Evolutionary conservation across 1,140 invertebrate genomes (phyloP).

Genomic region (Amphibalanus amphitrite): DNA sequence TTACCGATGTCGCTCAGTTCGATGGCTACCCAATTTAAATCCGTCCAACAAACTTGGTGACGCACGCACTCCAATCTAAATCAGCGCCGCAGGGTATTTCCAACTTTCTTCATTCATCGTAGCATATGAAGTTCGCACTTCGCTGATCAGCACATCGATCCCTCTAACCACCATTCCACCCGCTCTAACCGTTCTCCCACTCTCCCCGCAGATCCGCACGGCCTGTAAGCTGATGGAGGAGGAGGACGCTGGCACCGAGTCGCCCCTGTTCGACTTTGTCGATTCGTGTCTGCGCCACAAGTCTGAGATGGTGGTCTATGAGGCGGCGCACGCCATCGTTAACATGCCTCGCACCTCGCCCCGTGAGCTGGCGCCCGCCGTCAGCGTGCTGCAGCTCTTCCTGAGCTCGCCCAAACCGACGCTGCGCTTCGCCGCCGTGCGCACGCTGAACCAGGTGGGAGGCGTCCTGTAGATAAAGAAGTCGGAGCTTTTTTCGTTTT

Average conservation of each 20-base stretch:
- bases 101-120: too few species aligned
- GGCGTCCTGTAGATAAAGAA: too few species aligned
- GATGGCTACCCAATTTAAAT: too few species aligned
- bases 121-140: too few species aligned
- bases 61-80: too few species aligned
- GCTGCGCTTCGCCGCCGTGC: slow-evolving; percentile 78
- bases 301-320: slow-evolving; percentile 95
- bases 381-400: slow-evolving; percentile 87
- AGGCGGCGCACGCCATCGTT: slow-evolving; percentile 82
- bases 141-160: too few species aligned
- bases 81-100: too few species aligned
- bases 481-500: too few species aligned
- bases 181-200: slow-evolving; percentile 1
- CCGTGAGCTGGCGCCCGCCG: slow-evolving; percentile 74
- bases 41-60: too few species aligned
- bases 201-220: slow-evolving; percentile 54
- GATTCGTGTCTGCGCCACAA: slow-evolving; percentile 87
- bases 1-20: too few species aligned
- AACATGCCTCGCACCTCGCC: slow-evolving; percentile 64
- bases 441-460: slow-evolving; percentile 65
- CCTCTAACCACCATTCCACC: neutral
- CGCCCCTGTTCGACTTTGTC: slow-evolving; percentile 64
- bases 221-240: slow-evolving; percentile 87
- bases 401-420: slow-evolving; percentile 88
- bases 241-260: slow-evolving; percentile 48